These are phyloP conservation scores for Urocynchramus pylzowi DNA, from an alignment of 2,113 vertebrate genomes.

Conservation along the genomic window DNA sequence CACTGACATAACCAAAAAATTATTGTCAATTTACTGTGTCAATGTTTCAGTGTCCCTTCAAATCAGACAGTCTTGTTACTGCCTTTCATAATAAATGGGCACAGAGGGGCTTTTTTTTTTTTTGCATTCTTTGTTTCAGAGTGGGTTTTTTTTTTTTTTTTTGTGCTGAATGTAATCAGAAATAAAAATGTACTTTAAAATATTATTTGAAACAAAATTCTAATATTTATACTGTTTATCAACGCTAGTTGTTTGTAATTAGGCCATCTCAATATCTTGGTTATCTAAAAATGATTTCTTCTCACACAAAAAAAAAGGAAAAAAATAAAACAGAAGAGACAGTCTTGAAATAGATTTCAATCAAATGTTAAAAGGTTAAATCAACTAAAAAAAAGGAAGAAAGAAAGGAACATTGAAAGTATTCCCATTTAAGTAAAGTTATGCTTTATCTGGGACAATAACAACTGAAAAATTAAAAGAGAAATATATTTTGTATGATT, in stretches of 20 bases:
- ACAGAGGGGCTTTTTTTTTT: background rate
- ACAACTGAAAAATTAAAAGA: constrained; percentile 27
- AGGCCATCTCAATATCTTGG: background rate
- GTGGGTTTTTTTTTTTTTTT: rapidly evolving
- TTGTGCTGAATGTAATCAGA: background rate
- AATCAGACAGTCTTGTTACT: background rate
- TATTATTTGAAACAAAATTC: background rate
- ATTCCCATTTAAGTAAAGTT: background rate
- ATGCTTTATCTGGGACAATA: constrained; percentile 4
- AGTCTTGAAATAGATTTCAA: background rate
- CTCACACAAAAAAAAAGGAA: no score
- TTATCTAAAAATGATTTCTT: background rate
- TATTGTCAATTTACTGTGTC: background rate
- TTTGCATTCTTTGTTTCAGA: background rate
- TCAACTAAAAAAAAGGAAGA: background rate
- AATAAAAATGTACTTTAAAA: background rate
- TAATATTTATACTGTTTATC: background rate
- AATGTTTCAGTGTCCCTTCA: background rate
- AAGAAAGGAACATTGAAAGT: background rate
- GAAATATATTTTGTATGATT: constrained; percentile 26
- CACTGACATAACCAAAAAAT: background rate
- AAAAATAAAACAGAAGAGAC: background rate
- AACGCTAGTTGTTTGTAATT: background rate
- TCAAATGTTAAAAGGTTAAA: background rate
- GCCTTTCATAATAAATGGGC: background rate